Conservation (phyloP, 2,888 invertebrate species). For the Taphrorychus bicolor region DNA sequence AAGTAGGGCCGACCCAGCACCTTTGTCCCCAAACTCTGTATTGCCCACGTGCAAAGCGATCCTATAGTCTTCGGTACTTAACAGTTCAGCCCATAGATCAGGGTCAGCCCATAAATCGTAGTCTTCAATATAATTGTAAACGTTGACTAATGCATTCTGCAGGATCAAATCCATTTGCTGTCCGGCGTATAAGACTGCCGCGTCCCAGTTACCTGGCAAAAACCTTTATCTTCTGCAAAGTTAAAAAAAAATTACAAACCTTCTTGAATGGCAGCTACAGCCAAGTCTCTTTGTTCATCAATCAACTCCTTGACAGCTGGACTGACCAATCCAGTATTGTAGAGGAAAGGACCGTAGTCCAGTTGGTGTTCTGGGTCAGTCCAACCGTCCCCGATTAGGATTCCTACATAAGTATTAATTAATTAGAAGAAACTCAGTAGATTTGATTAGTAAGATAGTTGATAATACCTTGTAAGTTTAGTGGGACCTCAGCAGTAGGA, state of each 20-base stretch:
- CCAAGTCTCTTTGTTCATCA: constrained; percentile 12
- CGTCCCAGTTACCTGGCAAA: constrained; percentile 8
- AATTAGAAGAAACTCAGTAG: constrained; percentile 1
- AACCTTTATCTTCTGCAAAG: background rate
- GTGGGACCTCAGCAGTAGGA: constrained; percentile 65
- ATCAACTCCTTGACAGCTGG: constrained; percentile 8
- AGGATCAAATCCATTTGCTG: background rate
- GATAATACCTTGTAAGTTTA: constrained; percentile 70
- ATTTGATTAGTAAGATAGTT: too few species aligned
- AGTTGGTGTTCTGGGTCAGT: constrained; percentile 81
- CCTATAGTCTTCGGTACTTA: constrained; percentile 17
- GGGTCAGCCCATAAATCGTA: too few species aligned
- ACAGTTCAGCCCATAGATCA: constrained; percentile 5
- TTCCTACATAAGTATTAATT: constrained; percentile 54
- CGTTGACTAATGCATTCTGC: background rate
- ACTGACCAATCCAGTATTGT: constrained; percentile 75
- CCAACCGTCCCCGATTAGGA: constrained; percentile 81
- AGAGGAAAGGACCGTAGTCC: constrained; percentile 79
- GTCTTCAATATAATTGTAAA: constrained; percentile 28
- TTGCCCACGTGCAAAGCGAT: constrained; percentile 23
- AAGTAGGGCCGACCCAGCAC: constrained; percentile 12
- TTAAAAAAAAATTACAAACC: constrained; percentile 44
- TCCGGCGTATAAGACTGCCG: background rate
- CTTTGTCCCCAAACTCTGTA: constrained; percentile 14
- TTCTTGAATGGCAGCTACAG: constrained; percentile 11